Evolutionary conservation across 2,797 vertebrate genomes (phyloP).

Genomic region (Anas bahamensis): DNA sequence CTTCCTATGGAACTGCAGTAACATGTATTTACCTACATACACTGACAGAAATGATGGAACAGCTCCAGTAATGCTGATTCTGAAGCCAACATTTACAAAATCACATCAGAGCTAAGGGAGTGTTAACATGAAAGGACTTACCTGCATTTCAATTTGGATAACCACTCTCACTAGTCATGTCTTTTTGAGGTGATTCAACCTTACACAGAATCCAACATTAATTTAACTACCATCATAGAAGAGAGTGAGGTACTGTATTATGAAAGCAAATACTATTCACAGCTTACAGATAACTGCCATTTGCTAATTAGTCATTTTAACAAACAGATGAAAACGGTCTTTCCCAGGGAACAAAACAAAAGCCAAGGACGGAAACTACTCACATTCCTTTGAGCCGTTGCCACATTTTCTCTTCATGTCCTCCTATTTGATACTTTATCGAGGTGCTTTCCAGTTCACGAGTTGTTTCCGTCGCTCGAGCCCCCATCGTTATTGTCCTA

Average conservation of each 20-base stretch:
- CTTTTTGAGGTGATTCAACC: neutral
- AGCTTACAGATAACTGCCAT: neutral
- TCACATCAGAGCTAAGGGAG: neutral
- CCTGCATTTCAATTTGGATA: neutral
- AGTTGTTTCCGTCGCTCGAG: conserved; percentile 77
- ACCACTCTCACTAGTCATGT: neutral
- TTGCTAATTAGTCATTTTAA: conserved; percentile 42
- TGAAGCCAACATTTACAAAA: conserved; percentile 2
- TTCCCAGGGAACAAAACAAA: conserved; percentile 31
- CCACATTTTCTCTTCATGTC: conserved; percentile 90
- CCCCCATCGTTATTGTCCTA: conserved; percentile 83
- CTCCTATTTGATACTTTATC: conserved; percentile 84
- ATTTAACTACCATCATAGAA: neutral
- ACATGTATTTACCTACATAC: neutral
- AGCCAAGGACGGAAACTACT: conserved; percentile 76
- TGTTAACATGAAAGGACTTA: conserved; percentile 32
- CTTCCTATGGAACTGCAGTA: neutral
- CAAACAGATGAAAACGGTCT: conserved; percentile 35
- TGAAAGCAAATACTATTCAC: conserved; percentile 16
- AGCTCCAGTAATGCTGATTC: neutral
- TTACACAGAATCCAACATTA: neutral
- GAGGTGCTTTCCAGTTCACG: conserved; percentile 82
- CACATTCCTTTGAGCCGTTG: conserved; percentile 90
- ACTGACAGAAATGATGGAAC: neutral
- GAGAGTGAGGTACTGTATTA: neutral